Base-by-base conservation (phyloP, 2,888 invertebrate species). In the Parnassius apollo region DNA sequence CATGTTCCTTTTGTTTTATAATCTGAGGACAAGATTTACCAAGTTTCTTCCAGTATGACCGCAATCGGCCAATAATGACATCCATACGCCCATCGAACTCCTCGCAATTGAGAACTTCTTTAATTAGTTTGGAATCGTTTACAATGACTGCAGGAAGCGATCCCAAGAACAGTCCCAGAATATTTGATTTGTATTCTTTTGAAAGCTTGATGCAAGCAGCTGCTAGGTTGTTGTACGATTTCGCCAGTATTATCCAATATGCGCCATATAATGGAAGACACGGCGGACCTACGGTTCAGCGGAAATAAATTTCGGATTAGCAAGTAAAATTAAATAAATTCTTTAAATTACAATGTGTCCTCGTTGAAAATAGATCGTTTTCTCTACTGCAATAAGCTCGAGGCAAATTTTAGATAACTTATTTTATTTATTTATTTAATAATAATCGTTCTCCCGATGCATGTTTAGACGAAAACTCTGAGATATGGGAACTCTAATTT, bases 41-140 rank as follows among this genome's bases (percentile, higher is more conserved):
- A n/a, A 93, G 74, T 69, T 81, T 83, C 70, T 92, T 88, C 82
- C 93, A 93, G 66, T 83, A 93, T 55, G 93, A 92, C 61, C 95
- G 84, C 56, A 93, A 79, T 48, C 91, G 78, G 1, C 83, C 78
- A 0, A 93, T 12, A 64, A 87, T 87, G 2, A 91, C 77, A 51
- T 91, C 89, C 63, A 93, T 80, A 45, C 95, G 88, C 2, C 95
- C 95, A 74, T 94, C 94, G 60, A 94, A 94, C 56, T 93, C 94
- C 13, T 92, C 92, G n/a, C 92, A 88, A 45, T 83, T 82, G 0
- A 95, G 79, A 54, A 94, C 82, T 74, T 95, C 94, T 63, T 92
- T 94, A 0, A 94, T 87, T 22, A 91, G 85, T 2, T 85, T 82
- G 0, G 93, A 81, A 72, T 91, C 93, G 62, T 94, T 93, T 0